A percentile compares a stretch with the other conserved stretches of the same genome.
phyloP scores from a whole-genome alignment of 2,113 vertebrate species.

The Caretta caretta region DNA sequence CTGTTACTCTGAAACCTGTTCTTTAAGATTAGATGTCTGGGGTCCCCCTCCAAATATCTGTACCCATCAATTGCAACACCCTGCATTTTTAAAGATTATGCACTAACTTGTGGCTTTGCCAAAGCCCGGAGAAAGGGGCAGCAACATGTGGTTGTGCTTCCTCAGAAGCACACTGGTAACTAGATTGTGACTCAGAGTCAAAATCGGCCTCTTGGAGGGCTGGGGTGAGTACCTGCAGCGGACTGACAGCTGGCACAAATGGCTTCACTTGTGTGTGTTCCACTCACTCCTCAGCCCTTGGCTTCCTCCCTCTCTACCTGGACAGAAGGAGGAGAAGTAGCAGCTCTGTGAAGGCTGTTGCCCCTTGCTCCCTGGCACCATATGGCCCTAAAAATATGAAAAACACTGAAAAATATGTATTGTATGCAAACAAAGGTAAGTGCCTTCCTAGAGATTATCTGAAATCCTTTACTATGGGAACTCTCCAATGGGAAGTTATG shows the following conservation, averaged over 20 bases:
- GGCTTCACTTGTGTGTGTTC: neutral
- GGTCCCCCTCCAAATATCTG: neutral
- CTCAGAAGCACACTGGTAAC: neutral
- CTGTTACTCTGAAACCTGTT: too few species aligned
- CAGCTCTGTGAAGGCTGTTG: neutral
- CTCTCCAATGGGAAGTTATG: neutral
- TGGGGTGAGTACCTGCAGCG: neutral
- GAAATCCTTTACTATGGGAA: neutral
- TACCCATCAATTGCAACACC: neutral
- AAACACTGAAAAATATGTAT: neutral
- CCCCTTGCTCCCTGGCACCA: neutral
- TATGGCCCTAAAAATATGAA: neutral
- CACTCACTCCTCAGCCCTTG: neutral
- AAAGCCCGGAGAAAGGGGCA: neutral
- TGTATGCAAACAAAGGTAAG: neutral
- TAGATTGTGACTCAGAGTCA: neutral
- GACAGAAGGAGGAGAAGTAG: neutral
- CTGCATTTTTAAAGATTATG: neutral
- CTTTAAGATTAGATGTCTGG: too few species aligned
- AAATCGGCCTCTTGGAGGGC: neutral
- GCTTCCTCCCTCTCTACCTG: rapidly evolving
- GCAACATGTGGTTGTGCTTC: neutral
- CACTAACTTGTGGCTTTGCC: neutral
- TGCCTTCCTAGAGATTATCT: neutral
- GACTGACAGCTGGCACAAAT: neutral